Evolutionary conservation across 2,797 vertebrate species (phyloP).

Genomic region (Lacerta viridis): DNA sequence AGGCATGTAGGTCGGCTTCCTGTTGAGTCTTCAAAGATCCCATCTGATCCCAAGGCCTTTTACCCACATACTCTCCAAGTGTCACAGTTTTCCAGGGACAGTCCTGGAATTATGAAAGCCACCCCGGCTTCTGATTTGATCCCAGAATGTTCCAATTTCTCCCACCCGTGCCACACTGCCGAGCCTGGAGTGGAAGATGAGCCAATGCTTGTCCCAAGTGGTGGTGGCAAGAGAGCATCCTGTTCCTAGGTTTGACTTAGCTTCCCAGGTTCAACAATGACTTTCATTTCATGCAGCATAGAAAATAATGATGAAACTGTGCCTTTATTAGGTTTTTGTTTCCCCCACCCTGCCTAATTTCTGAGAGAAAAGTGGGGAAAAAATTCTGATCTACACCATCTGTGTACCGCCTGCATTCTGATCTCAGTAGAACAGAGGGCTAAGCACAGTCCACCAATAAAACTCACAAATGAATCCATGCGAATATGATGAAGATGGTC

Average conservation of each 20-base stretch:
- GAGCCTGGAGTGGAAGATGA: background rate
- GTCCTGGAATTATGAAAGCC: too few species aligned
- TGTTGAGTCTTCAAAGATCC: too few species aligned
- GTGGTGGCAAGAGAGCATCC: too few species aligned
- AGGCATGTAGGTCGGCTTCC: too few species aligned
- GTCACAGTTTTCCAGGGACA: too few species aligned
- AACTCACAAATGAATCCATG: conserved; percentile 54
- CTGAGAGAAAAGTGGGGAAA: conserved; percentile 52
- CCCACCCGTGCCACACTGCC: too few species aligned
- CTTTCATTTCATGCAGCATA: conserved; percentile 28
- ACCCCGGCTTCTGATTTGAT: too few species aligned
- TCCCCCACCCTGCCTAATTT: conserved; percentile 44
- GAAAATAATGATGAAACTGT: conserved; percentile 42
- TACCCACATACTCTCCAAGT: too few species aligned
- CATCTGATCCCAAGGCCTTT: too few species aligned
- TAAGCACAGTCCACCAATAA: conserved; percentile 47
- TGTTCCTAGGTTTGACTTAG: conserved; percentile 1
- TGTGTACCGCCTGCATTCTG: conserved; percentile 54
- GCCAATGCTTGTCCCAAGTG: background rate
- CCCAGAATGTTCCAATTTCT: too few species aligned
- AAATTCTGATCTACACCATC: conserved; percentile 67
- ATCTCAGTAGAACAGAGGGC: conserved; percentile 49
- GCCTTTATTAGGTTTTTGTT: conserved; percentile 29
- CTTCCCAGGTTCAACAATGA: background rate
- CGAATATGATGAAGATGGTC: conserved; percentile 52